Evolutionary conservation across 1,140 invertebrate genomes (phyloP).

Genomic region (Drosophila paulistorum): DNA sequence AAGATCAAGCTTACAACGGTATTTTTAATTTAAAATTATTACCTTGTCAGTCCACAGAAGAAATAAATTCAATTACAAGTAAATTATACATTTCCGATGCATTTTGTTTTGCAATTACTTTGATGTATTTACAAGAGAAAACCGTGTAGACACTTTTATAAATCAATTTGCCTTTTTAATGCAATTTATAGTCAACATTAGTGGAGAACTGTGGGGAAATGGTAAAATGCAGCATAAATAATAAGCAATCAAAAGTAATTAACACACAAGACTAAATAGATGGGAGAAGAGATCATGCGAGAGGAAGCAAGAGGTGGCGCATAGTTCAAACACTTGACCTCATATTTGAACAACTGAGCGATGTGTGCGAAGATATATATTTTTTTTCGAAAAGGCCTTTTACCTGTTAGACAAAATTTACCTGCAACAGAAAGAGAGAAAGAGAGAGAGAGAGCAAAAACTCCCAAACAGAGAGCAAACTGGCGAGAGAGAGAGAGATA

Average conservation of each 20-base stretch:
- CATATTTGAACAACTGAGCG: conserved; percentile 72
- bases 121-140: conserved; percentile 14
- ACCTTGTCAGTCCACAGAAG: background rate
- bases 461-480: conserved; percentile 9
- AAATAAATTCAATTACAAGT: background rate
- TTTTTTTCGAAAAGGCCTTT: conserved; percentile 32
- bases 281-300: conserved; percentile 24
- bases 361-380: conserved; percentile 17
- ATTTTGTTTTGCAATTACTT: background rate
- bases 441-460: conserved; percentile 23
- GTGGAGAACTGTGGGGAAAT: conserved; percentile 43
- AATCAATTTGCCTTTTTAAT: conserved; percentile 35
- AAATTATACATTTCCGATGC: background rate
- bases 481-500: conserved; percentile 13
- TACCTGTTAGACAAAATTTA: conserved; percentile 52
- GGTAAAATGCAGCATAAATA: conserved; percentile 58
- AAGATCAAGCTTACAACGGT: background rate
- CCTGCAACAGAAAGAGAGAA: conserved; percentile 18
- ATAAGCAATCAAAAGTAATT: conserved; percentile 67
- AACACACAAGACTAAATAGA: conserved; percentile 53
- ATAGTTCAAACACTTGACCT: conserved; percentile 75
- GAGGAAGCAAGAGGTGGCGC: conserved; percentile 19
- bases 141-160: conserved; percentile 19
- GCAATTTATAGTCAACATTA: conserved; percentile 11
- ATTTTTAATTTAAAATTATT: background rate